Percentiles rank a stretch among this genome's conserved stretches.
Evolutionary conservation across 2,888 invertebrate species (phyloP).

Genomic region (Sesamia inferens): DNA sequence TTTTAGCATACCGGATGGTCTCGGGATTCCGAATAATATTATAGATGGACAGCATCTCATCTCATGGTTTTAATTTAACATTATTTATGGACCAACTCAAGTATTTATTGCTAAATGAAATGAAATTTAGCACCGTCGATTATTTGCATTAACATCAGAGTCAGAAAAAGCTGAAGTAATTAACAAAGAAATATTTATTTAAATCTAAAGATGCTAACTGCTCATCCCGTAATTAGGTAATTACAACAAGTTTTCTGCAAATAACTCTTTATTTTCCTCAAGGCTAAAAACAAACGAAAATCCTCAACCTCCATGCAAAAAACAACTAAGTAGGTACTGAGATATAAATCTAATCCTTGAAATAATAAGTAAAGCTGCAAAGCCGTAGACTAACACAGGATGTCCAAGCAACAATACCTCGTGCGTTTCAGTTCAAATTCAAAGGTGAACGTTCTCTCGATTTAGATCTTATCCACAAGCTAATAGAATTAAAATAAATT

Average conservation of each 20-base stretch:
- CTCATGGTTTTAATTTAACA: background rate
- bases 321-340: conserved; percentile 8
- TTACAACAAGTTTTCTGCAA: background rate
- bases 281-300: conserved; percentile 20
- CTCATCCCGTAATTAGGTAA: background rate
- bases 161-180: background rate
- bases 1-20: background rate
- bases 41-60: conserved; percentile 5
- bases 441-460: conserved; percentile 49
- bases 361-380: conserved; percentile 22
- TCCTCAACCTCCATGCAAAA: background rate
- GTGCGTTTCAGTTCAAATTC: conserved; percentile 44
- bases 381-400: conserved; percentile 26
- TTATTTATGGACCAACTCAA: conserved; percentile 21
- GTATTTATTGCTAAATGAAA: conserved; percentile 3
- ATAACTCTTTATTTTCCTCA: background rate
- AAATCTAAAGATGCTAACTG: background rate
- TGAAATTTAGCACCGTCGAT: background rate
- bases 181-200: background rate
- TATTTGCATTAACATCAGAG: background rate
- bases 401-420: conserved; percentile 27
- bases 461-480: conserved; percentile 38
- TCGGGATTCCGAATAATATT: background rate
- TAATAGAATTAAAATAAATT: conserved; percentile 46
- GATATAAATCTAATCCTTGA: conserved; percentile 26